Base-by-base conservation (phyloP, 2,113 vertebrate species). In the Sander vitreus region DNA sequence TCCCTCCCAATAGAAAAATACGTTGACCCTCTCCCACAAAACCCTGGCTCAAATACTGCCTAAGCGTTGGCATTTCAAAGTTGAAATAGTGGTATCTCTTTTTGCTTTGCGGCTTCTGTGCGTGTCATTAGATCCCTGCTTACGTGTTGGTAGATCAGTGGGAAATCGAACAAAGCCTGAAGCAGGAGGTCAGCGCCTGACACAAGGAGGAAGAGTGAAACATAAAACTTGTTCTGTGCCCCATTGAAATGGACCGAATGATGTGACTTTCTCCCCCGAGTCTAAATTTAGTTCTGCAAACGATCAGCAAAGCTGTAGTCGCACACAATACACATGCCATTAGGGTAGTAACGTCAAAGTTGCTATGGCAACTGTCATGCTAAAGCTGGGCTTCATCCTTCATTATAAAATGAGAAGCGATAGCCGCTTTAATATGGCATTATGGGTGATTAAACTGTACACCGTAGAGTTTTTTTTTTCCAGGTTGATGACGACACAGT, bases 321-420 rank as follows among this genome's bases (percentile, higher is more conserved):
- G 81, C 59, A 83, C 76, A 88, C 83, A 78, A 75, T 70, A 45
- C 65, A 74, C 87, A 89, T 93, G 82, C 86, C 91, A 89, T 91
- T 86, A 77, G 77, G 84, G 45, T 78, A 85, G 88, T 90, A 92
- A 84, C 23, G 76, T 86, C 87, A 90, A 78, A 81, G 85, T 95
- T 76, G 4, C 93, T 90, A 94, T 95, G 91, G 94, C 90, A 95
- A 95, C 94, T 88, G 91, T 90, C 92, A 92, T 90, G 79, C 85
- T 76, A 88, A 91, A 83, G 67, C 85, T 58, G 53, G 68, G 76
- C 76, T 78, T 81, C 65, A 81, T 87, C 81, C 67, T 84, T 90
- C 57, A 73, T 84, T 75, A 30, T 73, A 60, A 91, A 77, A 70
- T 70, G 53, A 75, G 30, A 63, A 87, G 48, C 51, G 36, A 81